These are phyloP conservation scores for Dicrurus megarhynchus DNA, from an alignment of 2,113 vertebrate species.

Conservation along the genomic window DNA sequence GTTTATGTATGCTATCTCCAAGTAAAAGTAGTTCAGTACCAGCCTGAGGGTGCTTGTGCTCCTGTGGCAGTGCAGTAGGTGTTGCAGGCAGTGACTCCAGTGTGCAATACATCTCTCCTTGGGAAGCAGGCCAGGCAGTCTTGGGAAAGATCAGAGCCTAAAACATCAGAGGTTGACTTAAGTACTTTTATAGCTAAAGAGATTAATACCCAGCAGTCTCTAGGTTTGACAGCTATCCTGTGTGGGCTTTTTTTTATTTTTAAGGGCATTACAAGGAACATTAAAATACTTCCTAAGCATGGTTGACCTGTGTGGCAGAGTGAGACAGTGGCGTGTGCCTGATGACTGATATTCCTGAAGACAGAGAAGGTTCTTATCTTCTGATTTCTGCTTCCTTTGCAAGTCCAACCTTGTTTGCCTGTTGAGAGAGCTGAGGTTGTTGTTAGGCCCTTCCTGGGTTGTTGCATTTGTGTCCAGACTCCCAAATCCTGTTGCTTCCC, in stretches of 20 bases:
- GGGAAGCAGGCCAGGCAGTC: background rate
- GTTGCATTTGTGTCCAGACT: background rate
- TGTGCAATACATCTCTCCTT: background rate
- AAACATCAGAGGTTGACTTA: background rate
- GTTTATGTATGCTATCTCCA: background rate
- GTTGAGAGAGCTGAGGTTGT: background rate
- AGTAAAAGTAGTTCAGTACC: background rate
- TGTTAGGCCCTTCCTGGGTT: background rate
- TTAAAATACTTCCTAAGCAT: background rate
- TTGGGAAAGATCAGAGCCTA: background rate
- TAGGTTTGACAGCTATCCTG: background rate
- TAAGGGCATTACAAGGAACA: background rate
- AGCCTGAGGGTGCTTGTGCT: background rate
- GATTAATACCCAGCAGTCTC: background rate
- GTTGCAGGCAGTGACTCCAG: background rate
- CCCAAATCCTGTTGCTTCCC: background rate
- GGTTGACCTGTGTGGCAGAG: background rate
- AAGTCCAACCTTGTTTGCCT: background rate
- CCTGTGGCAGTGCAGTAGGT: background rate
- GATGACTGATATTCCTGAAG: background rate
- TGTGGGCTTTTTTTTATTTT: background rate
- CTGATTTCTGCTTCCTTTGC: background rate
- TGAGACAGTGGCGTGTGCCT: background rate
- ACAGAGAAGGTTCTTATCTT: background rate
- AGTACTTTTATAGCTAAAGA: background rate